phyloP scores from a whole-genome alignment of 1,140 invertebrate species.

The Zaprionus africanus region DNA sequence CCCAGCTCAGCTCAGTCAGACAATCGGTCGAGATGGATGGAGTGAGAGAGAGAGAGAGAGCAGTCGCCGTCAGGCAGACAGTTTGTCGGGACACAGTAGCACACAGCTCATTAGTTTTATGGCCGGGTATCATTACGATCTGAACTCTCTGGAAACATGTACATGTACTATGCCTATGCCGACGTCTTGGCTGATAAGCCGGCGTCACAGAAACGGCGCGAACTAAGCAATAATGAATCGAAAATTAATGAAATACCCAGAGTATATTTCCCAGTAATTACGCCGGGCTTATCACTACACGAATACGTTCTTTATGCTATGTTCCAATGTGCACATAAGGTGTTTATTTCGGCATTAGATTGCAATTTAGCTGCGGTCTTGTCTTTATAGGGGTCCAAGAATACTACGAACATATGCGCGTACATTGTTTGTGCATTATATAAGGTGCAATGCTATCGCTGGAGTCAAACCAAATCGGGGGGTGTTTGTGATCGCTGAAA shows the following conservation, averaged over 20 bases:
- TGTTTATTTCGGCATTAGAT: conserved; percentile 10
- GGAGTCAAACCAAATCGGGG: conserved; percentile 24
- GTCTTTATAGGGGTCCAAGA: conserved; percentile 6
- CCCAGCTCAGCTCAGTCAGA: background rate
- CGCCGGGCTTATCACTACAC: conserved; percentile 39
- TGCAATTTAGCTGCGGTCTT: background rate
- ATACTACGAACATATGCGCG: conserved; percentile 7
- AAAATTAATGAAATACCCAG: conserved; percentile 71
- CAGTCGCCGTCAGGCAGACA: conserved; percentile 48
- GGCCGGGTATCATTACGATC: conserved; percentile 57
- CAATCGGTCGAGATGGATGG: conserved; percentile 45
- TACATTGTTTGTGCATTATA: conserved; percentile 1
- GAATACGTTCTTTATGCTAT: background rate
- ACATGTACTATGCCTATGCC: conserved; percentile 11
- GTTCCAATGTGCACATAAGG: conserved; percentile 6
- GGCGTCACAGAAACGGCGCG: conserved; percentile 26
- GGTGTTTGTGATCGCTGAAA: conserved; percentile 22
- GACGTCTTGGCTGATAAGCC: conserved; percentile 62
- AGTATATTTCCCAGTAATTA: conserved; percentile 36
- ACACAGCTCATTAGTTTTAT: conserved; percentile 62
- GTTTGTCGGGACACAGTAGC: conserved; percentile 63
- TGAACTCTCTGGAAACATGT: conserved; percentile 32
- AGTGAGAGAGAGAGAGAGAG: background rate
- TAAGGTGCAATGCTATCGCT: conserved; percentile 24
- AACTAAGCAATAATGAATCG: conserved; percentile 70